Base-by-base conservation (phyloP, 1,140 invertebrate genomes). In the Monomorium pharaonis region DNA sequence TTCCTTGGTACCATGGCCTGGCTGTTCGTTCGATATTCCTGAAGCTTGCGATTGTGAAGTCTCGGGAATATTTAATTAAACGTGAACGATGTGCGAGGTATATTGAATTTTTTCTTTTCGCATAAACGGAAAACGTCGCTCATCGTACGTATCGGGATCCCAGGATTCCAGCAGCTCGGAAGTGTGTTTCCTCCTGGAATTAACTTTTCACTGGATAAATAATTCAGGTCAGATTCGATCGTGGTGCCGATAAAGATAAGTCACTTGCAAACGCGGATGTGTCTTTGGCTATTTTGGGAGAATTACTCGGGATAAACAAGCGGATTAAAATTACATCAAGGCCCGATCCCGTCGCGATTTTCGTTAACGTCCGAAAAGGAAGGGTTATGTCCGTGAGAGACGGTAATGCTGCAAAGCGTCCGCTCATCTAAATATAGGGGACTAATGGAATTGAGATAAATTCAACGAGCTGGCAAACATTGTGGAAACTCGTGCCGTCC, bases 391-490 rank as follows among this genome's bases (percentile, higher is more conserved):
- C 33, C 47, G 24, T 72, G 51, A 83, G 56, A 58, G 44, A 54
- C 24, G 4, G 63, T 33, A 72, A 83, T 81, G 33, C 83, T 74
- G 85, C 42, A 44, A 56, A 81, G 56, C 77, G 65, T 72, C 21
- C 33, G 58, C 49, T 9, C n/a, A 24, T 83, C 77, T 83, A 86
- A 86, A 86, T 86, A 74, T 86, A 86, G 85, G 2, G 14, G 76
- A 69, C 85, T 86, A 86, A 86, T 86, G 85, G 84, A 74, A 65
- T 72, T 65, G 65, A 69, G 86, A 88, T 80, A 88, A 88, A 88
- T 86, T 86, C 86, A 85, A 88, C 75, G 75, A 86, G 84, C 70
- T 56, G 76, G 84, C 76, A 86, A 88, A 89, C 87, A 86, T 44
- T 37, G 33, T 47, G 44, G 58, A 58, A n/a, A 84, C 30, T 86